Evolutionary conservation across 2,797 vertebrate genomes (phyloP).

Genomic region (Crocidura indochinensis): DNA sequence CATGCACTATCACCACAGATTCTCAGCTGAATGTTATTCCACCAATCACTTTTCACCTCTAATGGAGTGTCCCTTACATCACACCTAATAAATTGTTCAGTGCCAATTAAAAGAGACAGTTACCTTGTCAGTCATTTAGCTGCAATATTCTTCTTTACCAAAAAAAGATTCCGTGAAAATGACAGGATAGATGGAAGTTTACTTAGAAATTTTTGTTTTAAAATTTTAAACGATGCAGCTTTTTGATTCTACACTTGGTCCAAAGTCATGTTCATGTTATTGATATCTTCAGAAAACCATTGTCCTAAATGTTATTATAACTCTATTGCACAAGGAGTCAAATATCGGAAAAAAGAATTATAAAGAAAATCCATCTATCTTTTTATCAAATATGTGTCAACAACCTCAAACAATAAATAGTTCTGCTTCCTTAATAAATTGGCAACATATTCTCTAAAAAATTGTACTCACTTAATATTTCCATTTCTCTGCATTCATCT

Average conservation of each 20-base stretch:
- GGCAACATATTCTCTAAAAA: neutral
- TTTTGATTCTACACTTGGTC: neutral
- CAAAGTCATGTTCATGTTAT: conserved; percentile 50
- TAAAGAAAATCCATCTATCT: neutral
- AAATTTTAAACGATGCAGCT: conserved; percentile 60
- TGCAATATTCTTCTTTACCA: conserved; percentile 79
- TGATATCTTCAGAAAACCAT: conserved; percentile 22
- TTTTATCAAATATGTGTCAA: neutral
- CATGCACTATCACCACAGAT: conserved; percentile 83
- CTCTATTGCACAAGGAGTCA: neutral
- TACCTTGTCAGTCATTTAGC: conserved; percentile 84
- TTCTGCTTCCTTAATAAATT: neutral
- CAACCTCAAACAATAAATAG: neutral
- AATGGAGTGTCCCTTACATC: conserved; percentile 81
- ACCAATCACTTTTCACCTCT: conserved; percentile 86
- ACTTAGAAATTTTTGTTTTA: conserved; percentile 77
- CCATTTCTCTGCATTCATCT: neutral
- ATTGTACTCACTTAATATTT: neutral
- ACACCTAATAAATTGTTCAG: conserved; percentile 86
- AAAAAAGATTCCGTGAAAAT: conserved; percentile 83
- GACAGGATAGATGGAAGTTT: conserved; percentile 86
- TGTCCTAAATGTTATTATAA: conserved; percentile 58
- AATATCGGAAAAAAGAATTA: conserved; percentile 20
- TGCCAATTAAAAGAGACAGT: conserved; percentile 89
- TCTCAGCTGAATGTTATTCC: conserved; percentile 82